phyloP scores from a whole-genome alignment of 2,888 invertebrate genomes.

The Fabriciana adippe region DNA sequence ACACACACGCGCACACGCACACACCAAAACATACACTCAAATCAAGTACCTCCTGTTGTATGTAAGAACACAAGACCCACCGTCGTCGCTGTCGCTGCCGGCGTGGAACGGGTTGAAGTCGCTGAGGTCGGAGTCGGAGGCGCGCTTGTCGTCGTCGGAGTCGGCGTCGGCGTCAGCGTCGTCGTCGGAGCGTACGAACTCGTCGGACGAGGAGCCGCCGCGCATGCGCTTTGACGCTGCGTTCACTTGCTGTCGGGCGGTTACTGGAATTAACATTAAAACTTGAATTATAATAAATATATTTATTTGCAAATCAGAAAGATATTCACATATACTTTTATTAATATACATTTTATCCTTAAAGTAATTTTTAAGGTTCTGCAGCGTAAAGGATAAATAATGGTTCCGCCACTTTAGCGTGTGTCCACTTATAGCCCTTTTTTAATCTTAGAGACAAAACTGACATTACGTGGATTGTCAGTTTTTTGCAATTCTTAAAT shows the following conservation, averaged over 20 bases:
- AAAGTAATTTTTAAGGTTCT: too few relatives aligned
- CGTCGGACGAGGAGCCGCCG: slow-evolving; percentile 84
- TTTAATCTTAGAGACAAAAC: too few relatives aligned
- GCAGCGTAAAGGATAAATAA: too few relatives aligned
- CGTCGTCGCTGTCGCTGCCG: slow-evolving; percentile 91
- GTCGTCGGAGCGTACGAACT: slow-evolving; percentile 85
- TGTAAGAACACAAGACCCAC: slow-evolving; percentile 52
- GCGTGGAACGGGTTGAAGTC: slow-evolving; percentile 95
- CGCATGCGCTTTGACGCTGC: slow-evolving; percentile 75
- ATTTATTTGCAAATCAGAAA: neutral
- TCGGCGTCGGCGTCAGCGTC: slow-evolving; percentile 65
- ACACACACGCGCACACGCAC: neutral
- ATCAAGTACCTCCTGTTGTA: neutral
- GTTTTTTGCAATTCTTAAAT: too few relatives aligned
- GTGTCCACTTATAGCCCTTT: too few relatives aligned
- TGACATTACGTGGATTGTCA: too few relatives aligned
- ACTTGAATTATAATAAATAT: neutral
- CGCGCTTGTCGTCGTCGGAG: slow-evolving; percentile 53
- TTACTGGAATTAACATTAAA: slow-evolving; percentile 52
- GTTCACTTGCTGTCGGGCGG: slow-evolving; percentile 69
- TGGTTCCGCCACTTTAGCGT: too few relatives aligned
- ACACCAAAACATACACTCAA: neutral
- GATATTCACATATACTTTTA: too few relatives aligned
- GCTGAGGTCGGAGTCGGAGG: slow-evolving; percentile 77
- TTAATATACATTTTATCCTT: too few relatives aligned